These are phyloP conservation scores for Macrobrachium rosenbergii DNA, from an alignment of 1,140 invertebrate species.

Conservation along the genomic window DNA sequence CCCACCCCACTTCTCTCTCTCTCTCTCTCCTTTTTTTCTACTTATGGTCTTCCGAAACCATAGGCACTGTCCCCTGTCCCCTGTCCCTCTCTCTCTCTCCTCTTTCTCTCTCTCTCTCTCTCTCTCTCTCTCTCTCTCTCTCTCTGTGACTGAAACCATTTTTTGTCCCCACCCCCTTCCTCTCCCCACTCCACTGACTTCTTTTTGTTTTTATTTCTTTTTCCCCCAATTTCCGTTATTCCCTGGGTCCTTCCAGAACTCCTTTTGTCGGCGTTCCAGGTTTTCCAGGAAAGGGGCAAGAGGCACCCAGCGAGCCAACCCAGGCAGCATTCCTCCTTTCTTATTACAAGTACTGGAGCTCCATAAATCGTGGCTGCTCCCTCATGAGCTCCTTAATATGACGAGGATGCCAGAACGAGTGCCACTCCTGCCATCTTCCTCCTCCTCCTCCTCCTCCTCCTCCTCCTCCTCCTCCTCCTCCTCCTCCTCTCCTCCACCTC, in stretches of 20 bases:
- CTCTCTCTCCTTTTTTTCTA: background rate
- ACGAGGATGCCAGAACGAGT: conserved; percentile 57
- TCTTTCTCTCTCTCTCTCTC: too few relatives aligned
- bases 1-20: too few relatives aligned
- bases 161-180: too few relatives aligned
- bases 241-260: background rate
- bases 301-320: too few relatives aligned
- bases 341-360: conserved; percentile 55
- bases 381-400: conserved; percentile 59
- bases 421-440: conserved; percentile 37
- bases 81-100: too few relatives aligned
- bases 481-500: background rate
- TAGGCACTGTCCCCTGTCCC: too few relatives aligned
- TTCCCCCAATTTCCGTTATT: background rate
- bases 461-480: background rate
- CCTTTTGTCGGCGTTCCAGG: background rate
- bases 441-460: background rate
- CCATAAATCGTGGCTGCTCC: conserved; percentile 53
- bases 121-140: too few relatives aligned
- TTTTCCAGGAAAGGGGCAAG: too few relatives aligned
- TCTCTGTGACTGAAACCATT: too few relatives aligned
- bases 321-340: conserved; percentile 37
- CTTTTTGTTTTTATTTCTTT: too few relatives aligned
- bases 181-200: too few relatives aligned
- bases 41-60: too few relatives aligned